A percentile compares a stretch with the other conserved stretches of the same genome.
Evolutionary conservation across 2,797 vertebrate genomes (phyloP).

Genomic region (Xiphophorus birchmanni): DNA sequence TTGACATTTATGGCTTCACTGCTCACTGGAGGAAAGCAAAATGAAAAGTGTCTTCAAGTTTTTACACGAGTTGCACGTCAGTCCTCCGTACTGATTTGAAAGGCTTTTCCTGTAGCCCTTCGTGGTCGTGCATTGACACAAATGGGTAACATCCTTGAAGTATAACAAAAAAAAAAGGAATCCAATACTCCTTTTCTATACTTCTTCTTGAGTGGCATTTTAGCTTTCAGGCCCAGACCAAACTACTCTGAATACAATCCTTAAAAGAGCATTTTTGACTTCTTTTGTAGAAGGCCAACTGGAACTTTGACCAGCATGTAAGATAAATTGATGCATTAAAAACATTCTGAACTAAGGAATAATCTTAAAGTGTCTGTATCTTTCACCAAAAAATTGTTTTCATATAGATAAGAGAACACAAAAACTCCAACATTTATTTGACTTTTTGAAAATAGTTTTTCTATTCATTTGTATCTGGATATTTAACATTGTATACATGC

Average conservation of each 20-base stretch:
- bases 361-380: not conserved
- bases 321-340: no score
- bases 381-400: no score
- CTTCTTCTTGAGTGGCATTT: not conserved
- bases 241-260: not conserved
- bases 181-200: not conserved
- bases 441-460: no score
- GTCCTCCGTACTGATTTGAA: slow-evolving; percentile 2
- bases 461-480: no score
- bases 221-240: not conserved
- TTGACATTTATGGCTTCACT: not conserved
- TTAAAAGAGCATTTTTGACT: not conserved
- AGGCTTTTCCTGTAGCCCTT: slow-evolving; percentile 3
- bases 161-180: not conserved
- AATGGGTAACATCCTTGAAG: not conserved
- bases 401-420: no score
- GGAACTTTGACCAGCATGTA: not conserved
- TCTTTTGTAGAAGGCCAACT: not conserved
- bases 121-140: not conserved
- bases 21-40: not conserved
- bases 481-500: no score
- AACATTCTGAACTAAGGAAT: not conserved
- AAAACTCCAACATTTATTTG: no score
- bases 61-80: not conserved
- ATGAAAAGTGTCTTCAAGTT: not conserved